These are phyloP conservation scores for Yponomeuta plumbellus DNA, from an alignment of 2,888 invertebrate genomes.

Conservation along the genomic window DNA sequence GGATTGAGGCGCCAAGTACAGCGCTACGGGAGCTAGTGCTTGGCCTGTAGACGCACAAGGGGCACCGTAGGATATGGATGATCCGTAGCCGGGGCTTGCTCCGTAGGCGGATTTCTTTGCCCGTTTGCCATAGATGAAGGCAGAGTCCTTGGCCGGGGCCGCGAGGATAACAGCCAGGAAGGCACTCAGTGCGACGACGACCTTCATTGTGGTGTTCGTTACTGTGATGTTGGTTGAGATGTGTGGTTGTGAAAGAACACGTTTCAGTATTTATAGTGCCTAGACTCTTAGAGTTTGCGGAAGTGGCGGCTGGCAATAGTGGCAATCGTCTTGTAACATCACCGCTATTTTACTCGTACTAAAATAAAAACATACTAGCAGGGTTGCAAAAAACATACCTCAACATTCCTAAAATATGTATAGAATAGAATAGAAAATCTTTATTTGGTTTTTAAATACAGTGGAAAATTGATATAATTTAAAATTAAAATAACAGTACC, in stretches of 20 bases:
- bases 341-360: neutral
- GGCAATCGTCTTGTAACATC: neutral
- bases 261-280: conserved; percentile 11
- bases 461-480: too few species aligned
- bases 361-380: neutral
- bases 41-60: conserved; percentile 17
- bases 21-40: conserved; percentile 22
- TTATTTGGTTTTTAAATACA: too few species aligned
- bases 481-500: too few species aligned
- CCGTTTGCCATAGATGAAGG: conserved; percentile 17
- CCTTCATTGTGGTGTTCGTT: conserved; percentile 25
- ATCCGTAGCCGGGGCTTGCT: neutral
- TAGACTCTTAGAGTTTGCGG: neutral
- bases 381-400: too few species aligned
- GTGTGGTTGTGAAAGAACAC: conserved; percentile 11
- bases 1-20: conserved; percentile 24
- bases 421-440: too few species aligned
- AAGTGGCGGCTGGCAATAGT: neutral
- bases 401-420: too few species aligned
- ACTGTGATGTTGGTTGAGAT: conserved; percentile 16
- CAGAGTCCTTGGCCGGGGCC: conserved; percentile 23
- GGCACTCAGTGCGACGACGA: conserved; percentile 24
- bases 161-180: conserved; percentile 25
- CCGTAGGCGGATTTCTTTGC: conserved; percentile 25
- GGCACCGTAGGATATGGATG: conserved; percentile 6